Evolutionary conservation across 2,888 invertebrate species (phyloP).

Genomic region (Acronicta aceris): DNA sequence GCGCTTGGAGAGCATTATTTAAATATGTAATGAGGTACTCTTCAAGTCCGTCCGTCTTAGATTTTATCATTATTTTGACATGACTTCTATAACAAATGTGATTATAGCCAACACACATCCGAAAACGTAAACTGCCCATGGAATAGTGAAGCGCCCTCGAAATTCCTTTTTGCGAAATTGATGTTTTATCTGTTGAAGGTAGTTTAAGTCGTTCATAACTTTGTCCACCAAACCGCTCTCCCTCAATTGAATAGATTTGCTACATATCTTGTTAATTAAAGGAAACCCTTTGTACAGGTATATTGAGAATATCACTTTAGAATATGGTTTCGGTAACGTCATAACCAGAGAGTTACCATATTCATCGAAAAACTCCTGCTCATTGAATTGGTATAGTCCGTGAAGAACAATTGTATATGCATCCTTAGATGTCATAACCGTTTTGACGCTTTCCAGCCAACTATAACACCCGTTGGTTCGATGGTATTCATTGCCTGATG

Average conservation of each 20-base stretch:
- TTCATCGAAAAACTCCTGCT: conserved; percentile 59
- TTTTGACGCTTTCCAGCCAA: conserved; percentile 59
- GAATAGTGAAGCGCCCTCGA: conserved; percentile 51
- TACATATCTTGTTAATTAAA: conserved; percentile 53
- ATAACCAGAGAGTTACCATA: conserved; percentile 57
- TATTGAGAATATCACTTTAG: conserved; percentile 68
- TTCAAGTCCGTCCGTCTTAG: too few relatives aligned
- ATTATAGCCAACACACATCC: conserved; percentile 58
- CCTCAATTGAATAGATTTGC: conserved; percentile 58
- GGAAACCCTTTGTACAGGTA: conserved; percentile 78
- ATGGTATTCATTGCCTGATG: conserved; percentile 17
- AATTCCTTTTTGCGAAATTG: conserved; percentile 31
- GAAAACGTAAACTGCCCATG: conserved; percentile 63
- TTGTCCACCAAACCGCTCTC: conserved; percentile 69
- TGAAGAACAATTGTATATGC: conserved; percentile 63
- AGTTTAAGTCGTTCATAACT: conserved; percentile 45
- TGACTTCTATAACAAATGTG: conserved; percentile 56
- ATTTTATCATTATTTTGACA: conserved; percentile 12
- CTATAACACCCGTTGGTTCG: conserved; percentile 29
- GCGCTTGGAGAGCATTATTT: too few relatives aligned
- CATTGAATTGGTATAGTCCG: conserved; percentile 62
- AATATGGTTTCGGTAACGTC: conserved; percentile 57
- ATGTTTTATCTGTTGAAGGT: conserved; percentile 42
- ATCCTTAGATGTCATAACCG: conserved; percentile 59
- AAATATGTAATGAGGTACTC: too few relatives aligned